Conservation (phyloP, 2,113 vertebrate species). For the Ciconia boyciana region DNA sequence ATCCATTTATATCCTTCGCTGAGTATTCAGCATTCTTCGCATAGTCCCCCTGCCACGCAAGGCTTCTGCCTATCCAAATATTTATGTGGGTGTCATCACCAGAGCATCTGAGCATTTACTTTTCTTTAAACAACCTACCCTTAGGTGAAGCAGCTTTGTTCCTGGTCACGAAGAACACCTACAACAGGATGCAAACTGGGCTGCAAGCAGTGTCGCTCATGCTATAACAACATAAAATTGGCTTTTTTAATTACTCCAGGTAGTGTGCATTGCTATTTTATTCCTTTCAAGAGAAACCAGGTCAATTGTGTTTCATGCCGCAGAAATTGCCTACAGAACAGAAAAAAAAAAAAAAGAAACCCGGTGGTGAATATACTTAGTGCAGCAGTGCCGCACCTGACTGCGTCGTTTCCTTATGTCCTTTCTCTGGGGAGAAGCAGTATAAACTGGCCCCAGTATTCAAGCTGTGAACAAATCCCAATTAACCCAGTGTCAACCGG, state of each 20-base stretch:
- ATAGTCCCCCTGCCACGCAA: neutral
- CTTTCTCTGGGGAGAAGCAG: neutral
- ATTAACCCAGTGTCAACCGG: neutral
- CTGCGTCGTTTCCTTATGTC: accelerated
- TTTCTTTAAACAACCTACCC: neutral
- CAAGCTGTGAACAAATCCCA: neutral
- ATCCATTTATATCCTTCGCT: neutral
- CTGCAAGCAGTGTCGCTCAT: neutral
- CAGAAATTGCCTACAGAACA: neutral
- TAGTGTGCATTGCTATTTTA: neutral
- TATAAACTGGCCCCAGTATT: neutral
- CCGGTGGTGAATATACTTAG: neutral
- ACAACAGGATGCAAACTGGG: neutral
- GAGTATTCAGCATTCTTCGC: neutral
- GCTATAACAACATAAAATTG: neutral
- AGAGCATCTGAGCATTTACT: neutral
- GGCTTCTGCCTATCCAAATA: neutral
- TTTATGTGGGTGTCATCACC: neutral
- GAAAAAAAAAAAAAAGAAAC: neutral
- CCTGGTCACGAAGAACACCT: neutral
- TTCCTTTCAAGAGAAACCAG: neutral
- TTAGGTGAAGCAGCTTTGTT: neutral
- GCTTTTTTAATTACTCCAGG: neutral
- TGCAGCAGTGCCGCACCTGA: neutral
- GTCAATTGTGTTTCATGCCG: neutral